Percentiles rank a stretch among this genome's conserved stretches.
Evolutionary conservation across 2,113 vertebrate species (phyloP).

Genomic region (Sphaerodactylus townsendi): DNA sequence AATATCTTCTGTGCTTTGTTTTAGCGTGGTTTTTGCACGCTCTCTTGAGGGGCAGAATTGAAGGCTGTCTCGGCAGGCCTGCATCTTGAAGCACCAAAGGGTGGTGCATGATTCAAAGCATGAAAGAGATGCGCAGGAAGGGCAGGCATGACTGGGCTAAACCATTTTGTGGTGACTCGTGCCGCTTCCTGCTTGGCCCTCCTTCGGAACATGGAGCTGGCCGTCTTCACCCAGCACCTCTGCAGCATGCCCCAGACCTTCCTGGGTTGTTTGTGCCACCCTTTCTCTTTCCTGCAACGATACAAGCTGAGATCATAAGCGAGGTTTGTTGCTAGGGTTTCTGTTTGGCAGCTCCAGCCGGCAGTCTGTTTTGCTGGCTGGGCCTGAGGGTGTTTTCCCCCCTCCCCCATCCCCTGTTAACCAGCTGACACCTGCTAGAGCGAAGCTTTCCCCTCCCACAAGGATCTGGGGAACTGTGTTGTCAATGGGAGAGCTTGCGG

Average conservation of each 20-base stretch:
- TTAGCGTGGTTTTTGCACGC: no score
- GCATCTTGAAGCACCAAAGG: no score
- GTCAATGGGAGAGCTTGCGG: background rate
- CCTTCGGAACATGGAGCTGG: background rate
- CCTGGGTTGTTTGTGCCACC: slow-evolving; percentile 45
- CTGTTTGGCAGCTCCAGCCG: slow-evolving; percentile 21
- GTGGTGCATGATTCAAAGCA: no score
- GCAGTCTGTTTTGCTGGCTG: slow-evolving; percentile 5
- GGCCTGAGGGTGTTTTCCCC: background rate
- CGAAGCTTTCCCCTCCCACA: background rate
- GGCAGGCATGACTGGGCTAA: no score
- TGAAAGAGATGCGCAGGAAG: no score
- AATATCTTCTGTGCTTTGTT: no score
- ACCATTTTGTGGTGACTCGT: no score
- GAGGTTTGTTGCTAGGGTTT: slow-evolving; percentile 54
- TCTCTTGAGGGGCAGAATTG: no score
- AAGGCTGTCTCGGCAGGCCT: no score
- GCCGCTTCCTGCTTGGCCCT: background rate
- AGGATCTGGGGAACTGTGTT: background rate
- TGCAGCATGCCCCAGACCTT: background rate
- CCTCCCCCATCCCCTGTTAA: slow-evolving; percentile 9
- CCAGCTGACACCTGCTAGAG: background rate
- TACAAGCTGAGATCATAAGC: slow-evolving; percentile 40
- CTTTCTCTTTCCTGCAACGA: slow-evolving; percentile 8
- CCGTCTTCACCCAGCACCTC: background rate